These are phyloP conservation scores for Parnassius apollo DNA, from an alignment of 2,888 invertebrate species.

Conservation along the genomic window DNA sequence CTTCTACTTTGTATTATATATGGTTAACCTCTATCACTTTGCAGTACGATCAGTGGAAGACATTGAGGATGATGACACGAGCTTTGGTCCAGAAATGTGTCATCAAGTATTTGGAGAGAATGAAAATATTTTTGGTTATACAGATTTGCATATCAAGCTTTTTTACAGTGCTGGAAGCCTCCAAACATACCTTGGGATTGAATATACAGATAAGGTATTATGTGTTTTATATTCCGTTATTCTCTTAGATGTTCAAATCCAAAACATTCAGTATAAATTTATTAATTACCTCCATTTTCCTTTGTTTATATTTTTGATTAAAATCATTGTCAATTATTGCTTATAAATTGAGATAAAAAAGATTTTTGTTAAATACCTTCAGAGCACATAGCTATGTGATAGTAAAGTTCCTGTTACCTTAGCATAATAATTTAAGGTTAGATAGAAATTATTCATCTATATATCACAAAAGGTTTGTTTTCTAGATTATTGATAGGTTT, in stretches of 20 bases:
- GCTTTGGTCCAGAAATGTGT: constrained; percentile 92
- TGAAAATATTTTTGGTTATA: constrained; percentile 97
- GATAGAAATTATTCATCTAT: too few relatives aligned
- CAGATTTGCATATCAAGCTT: constrained; percentile 88
- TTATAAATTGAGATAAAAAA: too few relatives aligned
- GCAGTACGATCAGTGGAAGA: constrained; percentile 83
- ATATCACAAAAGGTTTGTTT: too few relatives aligned
- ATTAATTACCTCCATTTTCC: too few relatives aligned
- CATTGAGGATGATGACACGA: constrained; percentile 82
- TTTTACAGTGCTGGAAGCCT: constrained; percentile 91
- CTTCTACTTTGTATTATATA: not conserved
- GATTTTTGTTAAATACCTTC: too few relatives aligned
- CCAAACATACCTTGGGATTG: constrained; percentile 89
- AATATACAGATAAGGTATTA: constrained; percentile 83
- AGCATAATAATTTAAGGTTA: too few relatives aligned
- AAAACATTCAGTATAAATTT: constrained; percentile 8
- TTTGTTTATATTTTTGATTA: too few relatives aligned
- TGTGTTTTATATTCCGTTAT: constrained; percentile 1
- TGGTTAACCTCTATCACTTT: constrained; percentile 31
- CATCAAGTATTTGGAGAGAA: constrained; percentile 96
- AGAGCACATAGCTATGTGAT: too few relatives aligned
- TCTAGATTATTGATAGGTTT: too few relatives aligned
- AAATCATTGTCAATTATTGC: too few relatives aligned
- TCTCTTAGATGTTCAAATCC: constrained; percentile 14
- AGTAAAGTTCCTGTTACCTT: too few relatives aligned